Conservation (phyloP, 2,113 vertebrate species). For the Galbula dea region DNA sequence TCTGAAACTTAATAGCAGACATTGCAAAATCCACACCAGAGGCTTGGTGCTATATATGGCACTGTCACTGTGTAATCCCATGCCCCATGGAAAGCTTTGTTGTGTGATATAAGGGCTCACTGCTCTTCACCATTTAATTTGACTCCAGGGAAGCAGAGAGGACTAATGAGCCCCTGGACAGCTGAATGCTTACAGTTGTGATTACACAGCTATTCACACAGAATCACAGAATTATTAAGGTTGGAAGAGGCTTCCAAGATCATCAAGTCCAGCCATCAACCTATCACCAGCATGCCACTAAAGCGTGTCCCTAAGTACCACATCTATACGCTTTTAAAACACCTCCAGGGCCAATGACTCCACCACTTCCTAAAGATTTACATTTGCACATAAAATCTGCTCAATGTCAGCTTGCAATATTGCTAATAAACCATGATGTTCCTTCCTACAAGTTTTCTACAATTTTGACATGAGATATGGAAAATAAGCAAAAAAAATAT, state of each 20-base stretch:
- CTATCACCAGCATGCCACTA: too few species aligned
- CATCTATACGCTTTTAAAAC: too few species aligned
- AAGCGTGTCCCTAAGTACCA: too few species aligned
- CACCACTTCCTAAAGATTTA: conserved; percentile 11
- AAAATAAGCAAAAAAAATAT: neutral
- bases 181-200: neutral
- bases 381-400: neutral
- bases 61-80: neutral
- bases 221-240: too few species aligned
- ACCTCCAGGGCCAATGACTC: too few species aligned
- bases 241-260: too few species aligned
- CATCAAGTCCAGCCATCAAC: too few species aligned
- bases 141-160: conserved; percentile 13
- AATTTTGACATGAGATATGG: neutral
- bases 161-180: conserved; percentile 31
- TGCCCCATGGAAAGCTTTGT: neutral
- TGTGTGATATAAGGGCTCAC: neutral
- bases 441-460: neutral
- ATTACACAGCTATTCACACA: neutral
- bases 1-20: neutral
- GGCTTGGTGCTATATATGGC: neutral
- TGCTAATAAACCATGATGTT: neutral
- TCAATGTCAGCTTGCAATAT: neutral
- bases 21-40: neutral
- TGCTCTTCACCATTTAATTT: conserved; percentile 40